Percentiles rank a stretch among this genome's conserved stretches.
Conservation (phyloP, 2,888 invertebrate genomes). For the Phengaris alcon region DNA sequence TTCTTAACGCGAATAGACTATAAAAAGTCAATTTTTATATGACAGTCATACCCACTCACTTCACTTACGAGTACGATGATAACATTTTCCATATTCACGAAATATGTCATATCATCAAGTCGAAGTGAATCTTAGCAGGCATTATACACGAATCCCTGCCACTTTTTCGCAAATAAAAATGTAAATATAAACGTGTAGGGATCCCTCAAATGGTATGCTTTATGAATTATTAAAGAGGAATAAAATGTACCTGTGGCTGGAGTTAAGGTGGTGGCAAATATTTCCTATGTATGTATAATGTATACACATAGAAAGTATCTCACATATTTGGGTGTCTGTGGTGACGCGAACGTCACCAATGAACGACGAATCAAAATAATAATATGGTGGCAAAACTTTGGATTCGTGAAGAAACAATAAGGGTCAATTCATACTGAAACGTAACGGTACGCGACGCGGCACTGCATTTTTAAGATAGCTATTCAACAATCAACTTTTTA, state of each 20-base stretch:
- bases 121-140: neutral
- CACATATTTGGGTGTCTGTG: too few relatives aligned
- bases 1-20: too few relatives aligned
- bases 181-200: constrained; percentile 31
- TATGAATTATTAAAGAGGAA: constrained; percentile 34
- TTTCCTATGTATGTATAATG: too few relatives aligned
- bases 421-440: too few relatives aligned
- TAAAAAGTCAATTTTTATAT: neutral
- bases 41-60: neutral
- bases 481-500: too few relatives aligned
- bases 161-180: constrained; percentile 33
- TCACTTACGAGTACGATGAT: neutral
- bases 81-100: neutral
- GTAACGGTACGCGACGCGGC: too few relatives aligned
- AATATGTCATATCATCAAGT: neutral
- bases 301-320: neutral
- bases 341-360: too few relatives aligned
- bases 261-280: neutral
- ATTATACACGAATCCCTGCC: constrained; percentile 19
- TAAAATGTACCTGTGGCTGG: constrained; percentile 29
- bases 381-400: too few relatives aligned
- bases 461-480: too few relatives aligned
- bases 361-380: too few relatives aligned
- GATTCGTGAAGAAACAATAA: too few relatives aligned
- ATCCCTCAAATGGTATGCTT: constrained; percentile 30